Conservation (phyloP, 2,113 vertebrate species). For the Eulemur macaco region DNA sequence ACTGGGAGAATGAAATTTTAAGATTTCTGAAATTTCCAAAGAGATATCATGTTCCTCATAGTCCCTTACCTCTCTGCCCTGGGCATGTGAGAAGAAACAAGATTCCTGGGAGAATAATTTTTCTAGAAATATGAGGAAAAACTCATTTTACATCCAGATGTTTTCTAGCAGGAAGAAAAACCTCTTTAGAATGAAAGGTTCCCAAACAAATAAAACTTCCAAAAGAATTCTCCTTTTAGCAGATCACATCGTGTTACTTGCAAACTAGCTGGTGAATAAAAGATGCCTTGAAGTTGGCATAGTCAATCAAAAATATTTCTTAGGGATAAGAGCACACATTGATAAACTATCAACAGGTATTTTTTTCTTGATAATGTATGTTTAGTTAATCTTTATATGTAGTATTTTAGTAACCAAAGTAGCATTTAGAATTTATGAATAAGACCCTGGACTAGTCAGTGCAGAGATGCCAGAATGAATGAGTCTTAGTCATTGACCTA, state of each 20-base stretch:
- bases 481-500: neutral
- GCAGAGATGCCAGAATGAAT: neutral
- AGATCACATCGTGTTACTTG: conserved; percentile 44
- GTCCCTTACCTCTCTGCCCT: conserved; percentile 63
- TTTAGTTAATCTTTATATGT: neutral
- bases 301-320: conserved; percentile 57
- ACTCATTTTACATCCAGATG: conserved; percentile 72
- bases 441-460: neutral
- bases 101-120: conserved; percentile 67
- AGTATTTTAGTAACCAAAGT: conserved; percentile 8
- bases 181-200: conserved; percentile 65
- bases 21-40: conserved; percentile 46
- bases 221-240: conserved; percentile 61
- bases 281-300: conserved; percentile 50
- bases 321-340: conserved; percentile 25
- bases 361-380: neutral
- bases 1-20: conserved; percentile 26
- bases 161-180: conserved; percentile 72
- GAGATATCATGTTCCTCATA: neutral
- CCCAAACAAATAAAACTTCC: conserved; percentile 69
- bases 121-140: conserved; percentile 70
- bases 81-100: conserved; percentile 58
- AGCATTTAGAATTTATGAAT: neutral
- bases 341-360: conserved; percentile 10
- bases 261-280: conserved; percentile 55